Base-by-base conservation (phyloP, 2,888 invertebrate genomes). In the Drosophila robusta region DNA sequence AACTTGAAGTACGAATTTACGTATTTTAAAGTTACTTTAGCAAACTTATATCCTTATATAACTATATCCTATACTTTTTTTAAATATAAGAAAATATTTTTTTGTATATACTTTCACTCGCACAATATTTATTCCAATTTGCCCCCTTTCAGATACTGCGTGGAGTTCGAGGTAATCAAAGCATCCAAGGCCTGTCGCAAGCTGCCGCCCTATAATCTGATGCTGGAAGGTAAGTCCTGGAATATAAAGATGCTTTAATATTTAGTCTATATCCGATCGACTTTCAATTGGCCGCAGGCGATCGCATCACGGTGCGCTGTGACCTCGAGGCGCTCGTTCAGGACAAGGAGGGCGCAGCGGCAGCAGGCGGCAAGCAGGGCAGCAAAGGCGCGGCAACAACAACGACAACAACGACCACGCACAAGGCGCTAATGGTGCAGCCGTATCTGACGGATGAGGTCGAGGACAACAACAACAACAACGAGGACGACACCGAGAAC, bases 91-190 rank as follows among this genome's bases (percentile, higher is more conserved):
- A n/a, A n/a, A n/a, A n/a, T n/a, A n/a, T n/a, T n/a, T n/a, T n/a
- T n/a, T n/a, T n/a, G n/a, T n/a, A n/a, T n/a, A n/a, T n/a, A 18
- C 18, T 18, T 18, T 18, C 2, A 18, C 18, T 18, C 18, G 18
- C n/a, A 18, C 2, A 18, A 18, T 18, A 18, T 18, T 18, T 18
- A 8, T 9, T 29, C n/a, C 11, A 16, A n/a, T n/a, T 9, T 18
- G 5, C n/a, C 3, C 34, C 94, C 95, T 70, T 80, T 1, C 95
- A 97, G 98, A 91, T 97, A 98, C 92, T 97, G 97, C 92, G 96
- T 97, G 3, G 95, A 96, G 90, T 97, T 96, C 90, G 95, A 96
- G 91, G 95, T 98, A 58, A 94, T 95, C 73, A 97, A 96, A 92
- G 95, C 96, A 11, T 95, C 96, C 34, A 96, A 96, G 90, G 95